Conservation (phyloP, 2,113 vertebrate species). For the Coptodon bakossiorum region DNA sequence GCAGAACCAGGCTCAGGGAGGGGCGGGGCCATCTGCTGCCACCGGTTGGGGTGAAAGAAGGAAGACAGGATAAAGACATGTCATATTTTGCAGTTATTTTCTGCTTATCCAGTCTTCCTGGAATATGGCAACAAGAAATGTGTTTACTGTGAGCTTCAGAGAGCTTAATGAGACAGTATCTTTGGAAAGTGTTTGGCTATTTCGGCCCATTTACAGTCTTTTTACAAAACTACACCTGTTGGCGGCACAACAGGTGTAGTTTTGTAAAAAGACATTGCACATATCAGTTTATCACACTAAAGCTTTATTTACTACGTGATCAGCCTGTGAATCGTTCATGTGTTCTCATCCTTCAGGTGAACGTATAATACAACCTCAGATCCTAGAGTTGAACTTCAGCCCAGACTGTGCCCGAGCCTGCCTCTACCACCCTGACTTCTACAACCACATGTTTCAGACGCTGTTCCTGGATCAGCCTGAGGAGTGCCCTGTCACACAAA, state of each 20-base stretch:
- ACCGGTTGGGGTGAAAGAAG: fast-evolving
- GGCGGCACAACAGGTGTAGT: not conserved
- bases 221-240: not conserved
- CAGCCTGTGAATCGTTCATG: not conserved
- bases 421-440: slow-evolving; percentile 88
- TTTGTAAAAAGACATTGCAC: not conserved
- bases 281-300: not conserved
- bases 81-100: not conserved
- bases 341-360: slow-evolving; percentile 68
- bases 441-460: slow-evolving; percentile 91
- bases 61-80: not conserved
- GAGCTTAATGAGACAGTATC: not conserved
- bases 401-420: slow-evolving; percentile 94
- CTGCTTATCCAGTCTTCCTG: not conserved
- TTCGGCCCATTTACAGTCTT: not conserved
- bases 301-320: not conserved
- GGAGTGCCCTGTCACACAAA: slow-evolving; percentile 73
- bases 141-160: not conserved
- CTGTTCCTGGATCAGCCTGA: slow-evolving; percentile 82
- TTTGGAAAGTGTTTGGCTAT: not conserved
- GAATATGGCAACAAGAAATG: not conserved
- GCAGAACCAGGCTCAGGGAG: not conserved
- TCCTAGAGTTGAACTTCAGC: slow-evolving; percentile 93
- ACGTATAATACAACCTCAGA: slow-evolving; percentile 84
- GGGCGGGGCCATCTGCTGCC: fast-evolving